phyloP scores from a whole-genome alignment of 2,113 vertebrate species.

The Podarcis cretensis region DNA sequence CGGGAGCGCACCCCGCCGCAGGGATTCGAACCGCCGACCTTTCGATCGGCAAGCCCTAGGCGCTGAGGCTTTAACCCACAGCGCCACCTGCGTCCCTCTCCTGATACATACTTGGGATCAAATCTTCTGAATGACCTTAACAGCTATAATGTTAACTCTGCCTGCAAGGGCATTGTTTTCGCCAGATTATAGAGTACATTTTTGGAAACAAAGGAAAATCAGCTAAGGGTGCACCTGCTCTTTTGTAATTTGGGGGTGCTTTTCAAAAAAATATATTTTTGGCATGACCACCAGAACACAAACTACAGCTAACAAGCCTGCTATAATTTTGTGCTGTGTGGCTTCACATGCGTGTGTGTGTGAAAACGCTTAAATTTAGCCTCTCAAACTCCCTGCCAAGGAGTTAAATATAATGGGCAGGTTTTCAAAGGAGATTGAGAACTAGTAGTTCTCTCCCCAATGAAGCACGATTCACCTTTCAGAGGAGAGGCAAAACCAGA shows the following conservation, averaged over 20 bases:
- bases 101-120: background rate
- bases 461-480: conserved; percentile 34
- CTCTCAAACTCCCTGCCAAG: conserved; percentile 29
- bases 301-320: background rate
- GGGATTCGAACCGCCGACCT: no score
- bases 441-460: background rate
- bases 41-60: no score
- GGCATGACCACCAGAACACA: background rate
- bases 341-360: background rate
- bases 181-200: background rate
- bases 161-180: background rate
- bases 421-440: background rate
- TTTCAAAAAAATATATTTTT: background rate
- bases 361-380: background rate
- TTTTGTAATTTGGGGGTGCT: background rate
- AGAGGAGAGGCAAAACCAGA: conserved; percentile 30
- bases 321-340: background rate
- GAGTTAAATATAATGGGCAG: conserved; percentile 28
- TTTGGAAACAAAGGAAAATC: conserved; percentile 24
- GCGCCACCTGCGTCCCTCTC: no score
- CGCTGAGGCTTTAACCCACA: no score
- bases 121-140: conserved; percentile 9
- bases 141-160: background rate
- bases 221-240: background rate
- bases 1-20: no score